Evolutionary conservation across 2,113 vertebrate genomes (phyloP), one percentile per base, ranked within the genome.

Genomic region (Tenrec ecaudatus): DNA sequence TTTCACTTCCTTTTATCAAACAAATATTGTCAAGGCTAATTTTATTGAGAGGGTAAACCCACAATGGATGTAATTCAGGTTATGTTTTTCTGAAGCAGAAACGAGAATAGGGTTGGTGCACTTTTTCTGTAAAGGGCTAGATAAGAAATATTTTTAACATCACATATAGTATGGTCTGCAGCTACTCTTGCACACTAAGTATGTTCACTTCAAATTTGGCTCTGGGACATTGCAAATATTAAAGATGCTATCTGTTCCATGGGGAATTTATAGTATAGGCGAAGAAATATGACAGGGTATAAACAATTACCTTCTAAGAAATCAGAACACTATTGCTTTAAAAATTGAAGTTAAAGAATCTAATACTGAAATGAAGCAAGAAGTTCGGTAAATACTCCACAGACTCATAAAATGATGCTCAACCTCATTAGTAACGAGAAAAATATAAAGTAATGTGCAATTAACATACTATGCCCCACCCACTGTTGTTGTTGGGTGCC

Each of bases 1-100:
- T 89, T 93, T 93, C 66, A 94, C 76, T 93, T 95, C 4, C 75
- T 92, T 68, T 82, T 66, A 75, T 93, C 85, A 93, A 88, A 84
- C 40, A 93, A 77, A 95, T n/a, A 82, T 73, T 85, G 53, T n/a
- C 27, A 88, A 77, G 9, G 58, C 36, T 85, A 71, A 36, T 82
- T 93, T 81, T 85, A 88, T 2, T 69, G 43, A 66, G 69, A 93
- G 25, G 27, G 10, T 29, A 25, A 95, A 94, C 62, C 2, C 69
- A 93, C 11, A 68, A 14, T 57, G 40, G 33, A 64, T 5, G 53
- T 0, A 60, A 53, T 80, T 38, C 11, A 10, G 36, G 14, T 64
- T 81, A 57, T 14, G 38, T 38, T 84, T 77, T 88, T 86, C 88
- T 19, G 73, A 90, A 62, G 40, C 36, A 76, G 36, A n/a, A 53